phyloP scores from a whole-genome alignment of 2,888 invertebrate species.

The Hirtodrosophila cameraria region DNA sequence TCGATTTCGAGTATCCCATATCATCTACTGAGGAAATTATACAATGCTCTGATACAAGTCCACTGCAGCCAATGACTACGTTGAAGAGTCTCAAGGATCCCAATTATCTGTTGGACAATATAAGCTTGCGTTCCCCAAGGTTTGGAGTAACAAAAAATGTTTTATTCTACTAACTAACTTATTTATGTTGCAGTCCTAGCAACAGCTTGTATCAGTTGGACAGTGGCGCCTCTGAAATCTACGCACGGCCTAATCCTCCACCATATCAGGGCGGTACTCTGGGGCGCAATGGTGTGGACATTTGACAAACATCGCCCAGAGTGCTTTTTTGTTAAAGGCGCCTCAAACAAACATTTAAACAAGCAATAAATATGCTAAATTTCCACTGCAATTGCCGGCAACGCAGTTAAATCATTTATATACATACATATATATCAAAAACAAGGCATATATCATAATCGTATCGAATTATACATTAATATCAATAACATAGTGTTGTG shows the following conservation, averaged over 20 bases:
- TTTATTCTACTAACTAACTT: neutral
- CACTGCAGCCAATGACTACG: constrained; percentile 86
- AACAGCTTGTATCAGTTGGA: constrained; percentile 85
- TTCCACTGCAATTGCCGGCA: constrained; percentile 15
- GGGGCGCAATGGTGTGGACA: constrained; percentile 81
- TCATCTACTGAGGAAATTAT: constrained; percentile 87
- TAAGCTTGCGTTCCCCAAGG: constrained; percentile 83
- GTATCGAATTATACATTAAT: constrained; percentile 28
- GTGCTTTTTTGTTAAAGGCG: constrained; percentile 82
- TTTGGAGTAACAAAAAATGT: constrained; percentile 21
- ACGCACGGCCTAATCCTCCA: constrained; percentile 83
- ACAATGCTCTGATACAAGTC: constrained; percentile 86
- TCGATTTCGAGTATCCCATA: constrained; percentile 79
- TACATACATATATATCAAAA: constrained; percentile 6
- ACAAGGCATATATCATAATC: constrained; percentile 36
- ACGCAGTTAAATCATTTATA: neutral
- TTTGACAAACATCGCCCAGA: constrained; percentile 84
- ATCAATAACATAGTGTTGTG: constrained; percentile 27
- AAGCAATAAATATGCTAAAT: constrained; percentile 33
- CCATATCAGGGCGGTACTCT: constrained; percentile 82
- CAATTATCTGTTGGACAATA: constrained; percentile 82
- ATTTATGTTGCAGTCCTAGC: constrained; percentile 84
- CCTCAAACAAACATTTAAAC: neutral
- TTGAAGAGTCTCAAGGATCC: constrained; percentile 86
- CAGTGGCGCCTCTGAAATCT: constrained; percentile 84